Evolutionary conservation across 2,888 invertebrate species (phyloP).

Genomic region (Melanotus villosus): DNA sequence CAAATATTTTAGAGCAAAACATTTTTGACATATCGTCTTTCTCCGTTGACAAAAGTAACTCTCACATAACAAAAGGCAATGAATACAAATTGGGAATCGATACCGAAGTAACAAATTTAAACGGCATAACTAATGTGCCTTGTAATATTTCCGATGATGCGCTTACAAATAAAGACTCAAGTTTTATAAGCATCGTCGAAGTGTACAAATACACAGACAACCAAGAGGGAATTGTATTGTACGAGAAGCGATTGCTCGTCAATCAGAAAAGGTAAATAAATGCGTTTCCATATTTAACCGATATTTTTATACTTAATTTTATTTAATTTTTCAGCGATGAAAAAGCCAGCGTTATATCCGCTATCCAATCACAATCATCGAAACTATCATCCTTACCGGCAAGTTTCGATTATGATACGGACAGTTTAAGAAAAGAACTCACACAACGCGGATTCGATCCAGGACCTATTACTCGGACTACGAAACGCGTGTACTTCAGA

Average conservation of each 20-base stretch:
- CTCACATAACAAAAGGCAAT: conserved; percentile 3
- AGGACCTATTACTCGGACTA: conserved; percentile 86
- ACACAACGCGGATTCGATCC: conserved; percentile 75
- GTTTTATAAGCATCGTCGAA: conserved; percentile 76
- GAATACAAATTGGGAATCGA: background rate
- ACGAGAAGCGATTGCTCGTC: conserved; percentile 75
- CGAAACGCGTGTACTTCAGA: conserved; percentile 83
- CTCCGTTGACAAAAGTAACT: background rate
- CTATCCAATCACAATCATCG: conserved; percentile 49
- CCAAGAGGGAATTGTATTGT: conserved; percentile 79
- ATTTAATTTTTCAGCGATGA: conserved; percentile 33
- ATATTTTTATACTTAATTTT: background rate
- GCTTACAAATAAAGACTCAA: conserved; percentile 48
- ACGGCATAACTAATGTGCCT: background rate
- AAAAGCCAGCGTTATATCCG: conserved; percentile 48
- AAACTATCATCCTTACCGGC: conserved; percentile 70
- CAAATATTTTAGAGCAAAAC: conserved; percentile 57
- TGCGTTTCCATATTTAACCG: background rate
- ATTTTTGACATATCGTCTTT: conserved; percentile 46
- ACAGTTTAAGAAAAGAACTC: conserved; percentile 76
- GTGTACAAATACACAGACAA: conserved; percentile 83
- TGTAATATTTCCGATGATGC: background rate
- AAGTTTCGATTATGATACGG: conserved; percentile 78
- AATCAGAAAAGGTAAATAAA: conserved; percentile 54
- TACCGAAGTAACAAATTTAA: background rate